Conservation (phyloP, 2,113 vertebrate species). For the Rutilus rutilus region DNA sequence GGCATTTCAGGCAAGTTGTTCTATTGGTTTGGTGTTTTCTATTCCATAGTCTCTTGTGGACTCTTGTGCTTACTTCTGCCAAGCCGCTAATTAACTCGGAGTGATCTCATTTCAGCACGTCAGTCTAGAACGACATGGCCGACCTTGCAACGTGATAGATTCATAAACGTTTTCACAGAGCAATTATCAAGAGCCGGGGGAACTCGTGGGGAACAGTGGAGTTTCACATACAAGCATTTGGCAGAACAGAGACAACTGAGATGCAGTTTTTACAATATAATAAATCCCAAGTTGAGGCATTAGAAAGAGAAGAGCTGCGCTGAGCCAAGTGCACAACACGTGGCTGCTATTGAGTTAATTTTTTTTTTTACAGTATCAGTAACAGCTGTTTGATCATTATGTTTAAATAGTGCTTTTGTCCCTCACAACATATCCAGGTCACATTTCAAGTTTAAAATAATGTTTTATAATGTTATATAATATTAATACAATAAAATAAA, state of each 20-base stretch:
- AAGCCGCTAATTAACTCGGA: constrained; percentile 68
- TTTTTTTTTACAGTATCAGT: too few relatives aligned
- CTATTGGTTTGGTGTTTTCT: not conserved
- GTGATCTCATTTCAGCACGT: constrained; percentile 56
- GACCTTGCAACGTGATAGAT: constrained; percentile 60
- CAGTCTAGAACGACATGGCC: constrained; percentile 68
- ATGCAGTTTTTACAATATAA: not conserved
- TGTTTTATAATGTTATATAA: not conserved
- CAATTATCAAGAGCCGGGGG: constrained; percentile 60
- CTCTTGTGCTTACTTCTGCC: constrained; percentile 59
- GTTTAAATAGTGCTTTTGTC: not conserved
- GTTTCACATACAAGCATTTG: not conserved
- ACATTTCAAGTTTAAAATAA: not conserved
- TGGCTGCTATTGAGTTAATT: not conserved
- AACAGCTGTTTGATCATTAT: not conserved
- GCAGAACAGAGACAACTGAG: not conserved
- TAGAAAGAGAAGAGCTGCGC: not conserved
- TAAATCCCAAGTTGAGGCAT: not conserved
- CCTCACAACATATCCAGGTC: not conserved
- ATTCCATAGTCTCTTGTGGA: not conserved
- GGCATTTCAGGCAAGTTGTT: not conserved
- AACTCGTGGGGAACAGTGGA: constrained; percentile 16
- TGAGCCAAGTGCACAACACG: not conserved
- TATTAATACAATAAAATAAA: not conserved
- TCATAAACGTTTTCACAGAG: constrained; percentile 67